Evolutionary conservation across 2,888 invertebrate genomes (phyloP).

Genomic region (Amiota mariae): DNA sequence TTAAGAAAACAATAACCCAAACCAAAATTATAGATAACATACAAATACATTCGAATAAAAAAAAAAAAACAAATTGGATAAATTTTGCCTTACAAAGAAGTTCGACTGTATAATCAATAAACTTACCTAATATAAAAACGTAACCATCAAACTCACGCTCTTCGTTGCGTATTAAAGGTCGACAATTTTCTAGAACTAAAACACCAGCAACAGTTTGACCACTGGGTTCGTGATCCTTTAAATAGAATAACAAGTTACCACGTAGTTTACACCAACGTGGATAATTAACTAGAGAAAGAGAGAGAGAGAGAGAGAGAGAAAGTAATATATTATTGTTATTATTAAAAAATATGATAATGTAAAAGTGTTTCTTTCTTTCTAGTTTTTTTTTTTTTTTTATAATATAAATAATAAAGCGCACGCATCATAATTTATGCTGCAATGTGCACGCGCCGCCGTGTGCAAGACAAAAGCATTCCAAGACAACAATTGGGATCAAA

Average conservation of each 20-base stretch:
- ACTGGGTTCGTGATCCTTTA: constrained; percentile 91
- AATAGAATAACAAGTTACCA: constrained; percentile 94
- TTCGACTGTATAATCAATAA: too few species aligned
- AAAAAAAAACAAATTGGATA: too few species aligned
- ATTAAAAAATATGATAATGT: background rate
- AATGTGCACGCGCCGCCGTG: too few species aligned
- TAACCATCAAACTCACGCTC: constrained; percentile 81
- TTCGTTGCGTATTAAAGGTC: constrained; percentile 79
- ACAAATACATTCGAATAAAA: too few species aligned
- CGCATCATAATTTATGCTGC: background rate
- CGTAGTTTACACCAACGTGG: constrained; percentile 92
- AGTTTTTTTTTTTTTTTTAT: too few species aligned
- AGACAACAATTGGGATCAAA: too few species aligned
- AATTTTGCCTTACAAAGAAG: too few species aligned
- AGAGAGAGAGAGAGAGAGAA: constrained; percentile 18
- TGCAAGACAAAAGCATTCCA: too few species aligned
- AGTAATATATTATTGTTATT: constrained; percentile 7
- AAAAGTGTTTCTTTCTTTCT: background rate
- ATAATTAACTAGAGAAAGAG: constrained; percentile 79
- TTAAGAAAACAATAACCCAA: too few species aligned
- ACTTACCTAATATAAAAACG: constrained; percentile 86
- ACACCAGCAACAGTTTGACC: constrained; percentile 88
- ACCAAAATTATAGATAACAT: too few species aligned
- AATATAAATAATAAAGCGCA: background rate
- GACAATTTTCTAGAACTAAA: constrained; percentile 90